These are phyloP conservation scores for Nothoprocta pentlandii DNA, from an alignment of 2,113 vertebrate genomes.

Conservation along the genomic window DNA sequence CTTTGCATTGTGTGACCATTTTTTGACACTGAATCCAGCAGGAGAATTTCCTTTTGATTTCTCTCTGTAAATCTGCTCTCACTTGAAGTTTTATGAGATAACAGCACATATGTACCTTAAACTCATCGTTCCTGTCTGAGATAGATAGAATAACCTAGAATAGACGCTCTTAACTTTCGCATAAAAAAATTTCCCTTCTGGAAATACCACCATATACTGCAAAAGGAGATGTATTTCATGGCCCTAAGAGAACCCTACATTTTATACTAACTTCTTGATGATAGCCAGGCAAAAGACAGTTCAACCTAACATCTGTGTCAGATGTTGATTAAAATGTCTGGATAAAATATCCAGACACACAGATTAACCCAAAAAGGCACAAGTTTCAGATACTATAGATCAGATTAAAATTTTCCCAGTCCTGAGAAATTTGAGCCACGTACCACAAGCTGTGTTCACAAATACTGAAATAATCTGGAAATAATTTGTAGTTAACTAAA, in stretches of 20 bases:
- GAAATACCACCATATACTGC: slow-evolving; percentile 48
- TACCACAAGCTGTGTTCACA: not conserved
- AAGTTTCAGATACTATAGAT: not conserved
- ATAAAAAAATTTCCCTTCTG: slow-evolving; percentile 54
- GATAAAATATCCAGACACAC: not conserved
- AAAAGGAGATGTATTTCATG: slow-evolving; percentile 50
- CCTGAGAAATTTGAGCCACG: not conserved
- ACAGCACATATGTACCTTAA: slow-evolving; percentile 66
- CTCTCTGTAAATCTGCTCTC: slow-evolving; percentile 77
- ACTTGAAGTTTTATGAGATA: slow-evolving; percentile 67
- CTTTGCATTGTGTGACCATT: slow-evolving; percentile 24
- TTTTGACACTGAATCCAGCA: slow-evolving; percentile 58
- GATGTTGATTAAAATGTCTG: not conserved
- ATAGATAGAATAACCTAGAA: slow-evolving; percentile 18
- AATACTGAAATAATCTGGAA: not conserved
- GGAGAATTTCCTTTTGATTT: slow-evolving; percentile 71
- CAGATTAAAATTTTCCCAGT: not conserved
- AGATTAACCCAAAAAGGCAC: not conserved
- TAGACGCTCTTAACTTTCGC: slow-evolving; percentile 49
- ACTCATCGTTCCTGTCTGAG: slow-evolving; percentile 76
- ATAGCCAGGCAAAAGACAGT: not conserved
- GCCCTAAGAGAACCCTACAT: not conserved
- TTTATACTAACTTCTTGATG: slow-evolving; percentile 4
- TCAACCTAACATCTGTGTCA: not conserved
- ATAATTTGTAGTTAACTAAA: not conserved